phyloP scores from a whole-genome alignment of 2,113 vertebrate species.

The Stomatorhinus ivindoensis region DNA sequence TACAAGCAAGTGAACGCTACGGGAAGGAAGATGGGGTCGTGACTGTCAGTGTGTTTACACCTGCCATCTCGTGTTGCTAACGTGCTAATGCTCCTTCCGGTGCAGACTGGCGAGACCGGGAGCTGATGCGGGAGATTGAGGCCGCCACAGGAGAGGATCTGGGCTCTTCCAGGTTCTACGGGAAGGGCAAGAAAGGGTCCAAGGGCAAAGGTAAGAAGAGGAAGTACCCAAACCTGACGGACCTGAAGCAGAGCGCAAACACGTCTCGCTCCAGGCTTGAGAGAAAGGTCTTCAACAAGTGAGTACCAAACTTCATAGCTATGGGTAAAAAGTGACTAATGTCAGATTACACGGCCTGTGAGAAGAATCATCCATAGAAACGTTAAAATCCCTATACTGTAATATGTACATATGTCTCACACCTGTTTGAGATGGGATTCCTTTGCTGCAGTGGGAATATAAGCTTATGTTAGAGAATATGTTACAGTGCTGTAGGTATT shows the following conservation, averaged over 20 bases:
- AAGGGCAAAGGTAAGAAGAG: conserved; percentile 64
- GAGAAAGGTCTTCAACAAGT: conserved; percentile 90
- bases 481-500: neutral
- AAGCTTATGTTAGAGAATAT: neutral
- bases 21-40: neutral
- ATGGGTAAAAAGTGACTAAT: neutral
- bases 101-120: conserved; percentile 79
- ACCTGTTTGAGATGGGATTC: neutral
- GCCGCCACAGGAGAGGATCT: conserved; percentile 76
- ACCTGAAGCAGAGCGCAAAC: conserved; percentile 72
- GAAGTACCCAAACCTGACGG: conserved; percentile 78
- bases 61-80: neutral
- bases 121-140: conserved; percentile 86
- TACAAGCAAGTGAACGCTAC: neutral
- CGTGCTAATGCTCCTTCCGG: conserved; percentile 3
- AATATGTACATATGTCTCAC: neutral
- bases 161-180: conserved; percentile 63
- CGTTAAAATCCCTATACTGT: neutral
- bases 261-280: conserved; percentile 75
- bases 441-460: neutral
- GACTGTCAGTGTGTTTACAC: neutral
- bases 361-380: neutral
- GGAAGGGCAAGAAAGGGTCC: conserved; percentile 50
- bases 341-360: too few species aligned
- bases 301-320: conserved; percentile 35